These are phyloP conservation scores for Sminthurinus aureus DNA, from an alignment of 2,888 invertebrate species.

Conservation along the genomic window DNA sequence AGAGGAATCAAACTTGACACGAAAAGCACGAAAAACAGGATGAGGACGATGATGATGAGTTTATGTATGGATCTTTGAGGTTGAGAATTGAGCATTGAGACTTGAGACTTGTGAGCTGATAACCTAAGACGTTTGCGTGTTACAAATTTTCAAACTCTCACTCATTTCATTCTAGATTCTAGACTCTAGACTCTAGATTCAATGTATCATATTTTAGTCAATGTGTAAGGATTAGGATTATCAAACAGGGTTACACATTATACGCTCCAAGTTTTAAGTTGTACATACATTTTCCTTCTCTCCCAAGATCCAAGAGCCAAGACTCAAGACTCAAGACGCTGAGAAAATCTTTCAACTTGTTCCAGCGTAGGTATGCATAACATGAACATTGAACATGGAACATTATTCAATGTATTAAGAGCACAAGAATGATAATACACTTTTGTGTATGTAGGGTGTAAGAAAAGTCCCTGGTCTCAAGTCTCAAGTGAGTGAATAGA, in stretches of 20 bases:
- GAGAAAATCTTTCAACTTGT: too few relatives aligned
- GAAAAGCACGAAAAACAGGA: neutral
- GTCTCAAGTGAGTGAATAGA: neutral
- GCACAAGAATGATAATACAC: too few relatives aligned
- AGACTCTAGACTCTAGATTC: neutral
- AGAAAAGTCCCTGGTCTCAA: neutral
- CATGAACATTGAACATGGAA: too few relatives aligned
- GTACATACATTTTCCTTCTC: too few relatives aligned
- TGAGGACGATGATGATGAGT: neutral
- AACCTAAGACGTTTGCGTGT: slow-evolving; percentile 21
- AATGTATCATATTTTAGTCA: too few relatives aligned
- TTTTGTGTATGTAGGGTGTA: neutral
- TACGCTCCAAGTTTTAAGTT: too few relatives aligned
- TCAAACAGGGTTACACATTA: too few relatives aligned
- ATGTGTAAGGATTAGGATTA: too few relatives aligned
- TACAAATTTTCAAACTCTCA: slow-evolving; percentile 30
- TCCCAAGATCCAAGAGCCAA: neutral
- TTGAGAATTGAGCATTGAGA: neutral
- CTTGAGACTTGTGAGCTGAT: neutral
- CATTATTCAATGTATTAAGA: too few relatives aligned
- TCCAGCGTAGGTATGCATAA: too few relatives aligned
- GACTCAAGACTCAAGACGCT: slow-evolving; percentile 3
- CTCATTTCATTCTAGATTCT: neutral
- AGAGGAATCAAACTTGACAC: too few relatives aligned
- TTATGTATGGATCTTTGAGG: neutral